A percentile compares a stretch with the other conserved stretches of the same genome.
These are phyloP conservation scores for Scaptomyza flava DNA, from an alignment of 2,888 invertebrate species.

Conservation along the genomic window DNA sequence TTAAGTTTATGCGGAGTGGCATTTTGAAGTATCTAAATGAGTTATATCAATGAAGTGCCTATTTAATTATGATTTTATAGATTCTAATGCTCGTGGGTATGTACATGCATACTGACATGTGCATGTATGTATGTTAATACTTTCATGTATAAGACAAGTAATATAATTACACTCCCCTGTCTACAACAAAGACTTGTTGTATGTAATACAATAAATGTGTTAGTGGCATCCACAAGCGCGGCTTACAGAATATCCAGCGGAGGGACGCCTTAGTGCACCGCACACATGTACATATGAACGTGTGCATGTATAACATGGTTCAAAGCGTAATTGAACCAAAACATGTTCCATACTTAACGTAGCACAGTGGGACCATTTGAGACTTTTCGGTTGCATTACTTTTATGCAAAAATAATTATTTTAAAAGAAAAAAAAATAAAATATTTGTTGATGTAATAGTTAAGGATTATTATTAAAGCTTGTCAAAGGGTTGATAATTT, in stretches of 20 bases:
- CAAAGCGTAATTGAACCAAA: constrained; percentile 17
- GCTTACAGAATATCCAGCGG: background rate
- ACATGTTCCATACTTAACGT: constrained; percentile 10
- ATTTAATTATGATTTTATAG: constrained; percentile 1
- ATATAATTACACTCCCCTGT: background rate
- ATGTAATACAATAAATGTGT: background rate
- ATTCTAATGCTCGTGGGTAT: constrained; percentile 9
- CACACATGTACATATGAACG: constrained; percentile 8
- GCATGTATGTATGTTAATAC: constrained; percentile 6
- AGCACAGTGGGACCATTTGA: background rate
- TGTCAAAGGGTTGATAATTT: too few relatives aligned
- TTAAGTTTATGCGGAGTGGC: background rate
- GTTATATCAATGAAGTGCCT: background rate
- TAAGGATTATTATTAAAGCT: too few relatives aligned
- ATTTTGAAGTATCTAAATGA: background rate
- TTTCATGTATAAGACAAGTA: constrained; percentile 6
- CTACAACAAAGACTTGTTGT: background rate
- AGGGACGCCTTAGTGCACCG: constrained; percentile 1
- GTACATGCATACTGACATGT: constrained; percentile 17
- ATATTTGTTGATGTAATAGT: too few relatives aligned
- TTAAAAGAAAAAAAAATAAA: too few relatives aligned
- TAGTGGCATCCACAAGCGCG: background rate
- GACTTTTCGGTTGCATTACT: background rate
- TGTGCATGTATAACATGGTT: constrained; percentile 23
- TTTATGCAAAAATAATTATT: background rate